Base-by-base conservation (phyloP, 2,888 invertebrate species). In the Rhodophaea formosa region DNA sequence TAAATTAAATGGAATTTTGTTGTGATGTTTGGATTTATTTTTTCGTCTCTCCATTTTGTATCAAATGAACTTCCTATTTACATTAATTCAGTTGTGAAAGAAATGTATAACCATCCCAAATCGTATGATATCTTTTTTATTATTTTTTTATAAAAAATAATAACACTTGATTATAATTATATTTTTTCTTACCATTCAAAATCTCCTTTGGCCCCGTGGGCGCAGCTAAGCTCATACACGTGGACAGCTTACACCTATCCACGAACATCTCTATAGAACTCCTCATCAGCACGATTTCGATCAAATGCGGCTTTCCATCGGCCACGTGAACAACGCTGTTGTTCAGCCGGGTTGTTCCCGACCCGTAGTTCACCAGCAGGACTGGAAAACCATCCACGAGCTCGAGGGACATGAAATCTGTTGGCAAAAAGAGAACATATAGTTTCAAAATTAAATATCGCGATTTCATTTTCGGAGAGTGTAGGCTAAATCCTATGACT, bases 401-500 rank as follows among this genome's bases (percentile, higher is more conserved):
- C 79, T 98, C 97, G 63, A 99, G 84, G 0, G 98, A 94, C 90
- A 99, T 95, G 84, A 98, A 99, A 91, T 99, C 99, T 86, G 92
- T 57, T 66, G 64, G 70, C 62, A 73, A 75, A 60, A 56, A 16
- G 8, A 43, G n/a, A 6, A n/a, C n/a, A n/a, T n/a, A n/a, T 23
- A 3, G 23, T 23, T 2, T 23, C 23, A 23, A 23, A 5, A 23
- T n/a, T n/a, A 23, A 23, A 23, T 23, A 23, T 23, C 23, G 23
- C 5, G 5, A 23, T 23, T 23, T 3, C 23, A 23, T 23, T 23
- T 23, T 23, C 5, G 5, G 23, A 23, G n/a, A n/a, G n/a, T n/a
- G n/a, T n/a, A n/a, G n/a, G n/a, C n/a, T n/a, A n/a, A n/a, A n/a
- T n/a, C n/a, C n/a, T n/a, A n/a, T n/a, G n/a, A n/a, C n/a, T n/a